phyloP scores from a whole-genome alignment of 2,113 vertebrate species.

The Kryptolebias marmoratus region DNA sequence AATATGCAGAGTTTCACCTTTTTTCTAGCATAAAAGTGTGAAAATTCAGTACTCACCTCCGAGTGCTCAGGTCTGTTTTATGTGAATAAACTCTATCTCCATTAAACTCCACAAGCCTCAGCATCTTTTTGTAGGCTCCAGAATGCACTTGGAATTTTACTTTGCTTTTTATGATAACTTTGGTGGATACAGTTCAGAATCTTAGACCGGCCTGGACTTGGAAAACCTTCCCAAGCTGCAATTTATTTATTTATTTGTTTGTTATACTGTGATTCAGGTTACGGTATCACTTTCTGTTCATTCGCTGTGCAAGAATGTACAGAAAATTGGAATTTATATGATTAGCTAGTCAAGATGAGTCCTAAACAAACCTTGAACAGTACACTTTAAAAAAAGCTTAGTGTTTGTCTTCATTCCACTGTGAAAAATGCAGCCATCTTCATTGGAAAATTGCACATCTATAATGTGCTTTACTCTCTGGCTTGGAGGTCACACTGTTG shows the following conservation, averaged over 20 bases:
- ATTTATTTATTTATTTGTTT: neutral
- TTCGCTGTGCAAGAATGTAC: neutral
- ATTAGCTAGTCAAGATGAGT: neutral
- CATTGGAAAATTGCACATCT: neutral
- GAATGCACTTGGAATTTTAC: no score
- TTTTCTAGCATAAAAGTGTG: no score
- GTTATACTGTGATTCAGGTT: neutral
- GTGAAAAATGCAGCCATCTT: conserved; percentile 1
- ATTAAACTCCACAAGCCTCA: no score
- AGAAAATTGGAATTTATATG: neutral
- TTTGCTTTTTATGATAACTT: no score
- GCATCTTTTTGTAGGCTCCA: no score
- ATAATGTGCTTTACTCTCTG: neutral
- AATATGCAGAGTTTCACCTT: no score
- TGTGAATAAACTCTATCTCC: no score
- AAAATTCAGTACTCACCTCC: no score
- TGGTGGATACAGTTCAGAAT: no score
- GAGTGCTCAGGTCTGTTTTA: no score
- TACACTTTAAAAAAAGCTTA: neutral
- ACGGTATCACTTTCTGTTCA: neutral
- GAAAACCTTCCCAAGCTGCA: neutral
- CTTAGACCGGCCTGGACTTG: no score
- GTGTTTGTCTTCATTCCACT: neutral
- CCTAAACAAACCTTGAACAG: neutral
- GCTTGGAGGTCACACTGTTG: neutral